Evolutionary conservation across 1,140 invertebrate genomes (phyloP).

Genomic region (Dinoponera quadriceps): DNA sequence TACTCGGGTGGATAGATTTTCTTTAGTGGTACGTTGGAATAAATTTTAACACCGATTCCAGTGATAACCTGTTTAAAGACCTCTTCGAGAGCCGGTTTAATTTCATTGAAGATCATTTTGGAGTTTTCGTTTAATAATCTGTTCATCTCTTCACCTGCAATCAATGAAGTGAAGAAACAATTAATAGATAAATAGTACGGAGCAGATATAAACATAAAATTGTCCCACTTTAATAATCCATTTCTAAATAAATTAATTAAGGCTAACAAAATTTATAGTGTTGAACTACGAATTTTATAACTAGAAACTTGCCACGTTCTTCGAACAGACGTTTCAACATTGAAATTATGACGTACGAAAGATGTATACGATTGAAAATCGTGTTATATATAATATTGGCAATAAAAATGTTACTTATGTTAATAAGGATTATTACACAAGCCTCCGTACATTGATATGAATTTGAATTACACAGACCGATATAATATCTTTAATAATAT

Average conservation of each 20-base stretch:
- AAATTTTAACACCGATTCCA: constrained; percentile 88
- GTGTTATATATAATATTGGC: too few species aligned
- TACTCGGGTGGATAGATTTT: constrained; percentile 85
- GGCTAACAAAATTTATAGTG: not conserved
- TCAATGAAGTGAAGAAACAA: constrained; percentile 16
- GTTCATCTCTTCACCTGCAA: constrained; percentile 82
- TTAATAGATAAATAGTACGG: not conserved
- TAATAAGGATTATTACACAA: too few species aligned
- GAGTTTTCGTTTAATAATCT: constrained; percentile 90
- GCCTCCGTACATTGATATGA: too few species aligned
- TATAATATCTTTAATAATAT: too few species aligned
- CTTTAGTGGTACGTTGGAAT: constrained; percentile 88
- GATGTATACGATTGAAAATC: too few species aligned
- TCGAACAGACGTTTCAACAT: too few species aligned
- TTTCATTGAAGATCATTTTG: constrained; percentile 88
- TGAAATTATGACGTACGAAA: too few species aligned
- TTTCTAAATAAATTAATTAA: not conserved
- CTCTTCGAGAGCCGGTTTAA: constrained; percentile 88
- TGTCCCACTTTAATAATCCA: not conserved
- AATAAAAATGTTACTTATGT: too few species aligned
- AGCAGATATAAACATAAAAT: constrained; percentile 4
- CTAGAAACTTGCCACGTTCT: too few species aligned
- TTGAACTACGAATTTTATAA: too few species aligned
- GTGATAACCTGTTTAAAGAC: constrained; percentile 88
- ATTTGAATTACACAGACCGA: too few species aligned